phyloP scores from a whole-genome alignment of 1,140 invertebrate species.

The Anastrepha obliqua region DNA sequence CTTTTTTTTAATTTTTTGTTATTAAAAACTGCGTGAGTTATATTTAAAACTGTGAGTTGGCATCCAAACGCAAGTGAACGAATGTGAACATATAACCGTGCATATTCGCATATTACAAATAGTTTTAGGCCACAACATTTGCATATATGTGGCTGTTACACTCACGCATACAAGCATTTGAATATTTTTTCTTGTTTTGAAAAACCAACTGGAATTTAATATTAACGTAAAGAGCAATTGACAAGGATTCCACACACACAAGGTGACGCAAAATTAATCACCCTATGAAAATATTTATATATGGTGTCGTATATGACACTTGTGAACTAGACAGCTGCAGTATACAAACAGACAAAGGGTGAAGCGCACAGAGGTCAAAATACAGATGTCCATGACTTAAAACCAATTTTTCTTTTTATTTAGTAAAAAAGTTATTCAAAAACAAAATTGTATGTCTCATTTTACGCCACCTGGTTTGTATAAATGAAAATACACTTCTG shows the following conservation, averaged over 20 bases:
- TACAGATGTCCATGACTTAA: too few species aligned
- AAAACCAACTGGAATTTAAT: constrained; percentile 14
- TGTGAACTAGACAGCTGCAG: too few species aligned
- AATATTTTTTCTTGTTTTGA: neutral
- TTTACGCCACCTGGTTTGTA: neutral
- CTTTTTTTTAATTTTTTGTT: too few species aligned
- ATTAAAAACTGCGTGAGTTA: too few species aligned
- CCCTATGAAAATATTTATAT: too few species aligned
- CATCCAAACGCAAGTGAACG: neutral
- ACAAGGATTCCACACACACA: neutral
- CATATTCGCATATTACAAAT: neutral
- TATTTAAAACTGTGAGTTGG: neutral
- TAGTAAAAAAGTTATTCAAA: too few species aligned
- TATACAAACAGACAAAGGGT: too few species aligned
- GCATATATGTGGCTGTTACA: neutral
- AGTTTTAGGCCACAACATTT: neutral
- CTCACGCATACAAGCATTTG: neutral
- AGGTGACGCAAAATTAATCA: too few species aligned
- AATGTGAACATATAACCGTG: neutral
- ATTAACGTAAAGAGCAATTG: neutral
- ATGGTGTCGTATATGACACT: too few species aligned
- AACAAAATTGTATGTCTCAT: neutral
- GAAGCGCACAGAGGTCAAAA: too few species aligned
- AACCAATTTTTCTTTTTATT: too few species aligned
- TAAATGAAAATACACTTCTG: too few species aligned